These are phyloP conservation scores for Apis florea DNA, from an alignment of 1,140 invertebrate genomes.

Conservation along the genomic window DNA sequence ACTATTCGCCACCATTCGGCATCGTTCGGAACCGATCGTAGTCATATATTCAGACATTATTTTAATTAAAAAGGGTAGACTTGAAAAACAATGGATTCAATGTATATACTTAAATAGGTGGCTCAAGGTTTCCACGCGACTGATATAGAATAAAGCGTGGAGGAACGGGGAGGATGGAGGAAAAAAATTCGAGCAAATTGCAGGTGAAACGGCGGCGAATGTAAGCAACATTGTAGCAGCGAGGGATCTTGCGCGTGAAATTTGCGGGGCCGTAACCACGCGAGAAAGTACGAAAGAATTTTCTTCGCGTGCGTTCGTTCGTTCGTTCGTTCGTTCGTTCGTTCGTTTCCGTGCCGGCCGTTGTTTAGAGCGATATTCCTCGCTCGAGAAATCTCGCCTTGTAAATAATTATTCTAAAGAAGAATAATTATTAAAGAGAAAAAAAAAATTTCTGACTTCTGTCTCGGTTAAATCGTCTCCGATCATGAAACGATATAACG, in stretches of 20 bases:
- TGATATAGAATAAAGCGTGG: not conserved
- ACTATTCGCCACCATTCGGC: too few species aligned
- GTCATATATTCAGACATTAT: too few species aligned
- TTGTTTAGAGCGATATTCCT: not conserved
- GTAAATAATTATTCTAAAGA: constrained; percentile 9
- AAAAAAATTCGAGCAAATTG: not conserved
- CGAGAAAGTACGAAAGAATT: constrained; percentile 54
- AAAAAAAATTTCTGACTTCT: not conserved
- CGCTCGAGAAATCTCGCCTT: not conserved
- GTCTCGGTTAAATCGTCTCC: not conserved
- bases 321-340: constrained; percentile 43
- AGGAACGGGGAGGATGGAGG: not conserved
- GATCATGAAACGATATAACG: not conserved
- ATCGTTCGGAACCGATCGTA: too few species aligned
- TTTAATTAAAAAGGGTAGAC: too few species aligned
- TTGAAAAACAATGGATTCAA: too few species aligned
- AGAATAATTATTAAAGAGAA: too few species aligned
- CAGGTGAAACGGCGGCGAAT: not conserved
- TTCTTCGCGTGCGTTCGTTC: constrained; percentile 54
- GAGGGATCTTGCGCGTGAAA: not conserved
- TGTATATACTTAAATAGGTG: too few species aligned
- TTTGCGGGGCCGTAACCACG: constrained; percentile 4
- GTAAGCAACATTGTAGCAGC: not conserved
- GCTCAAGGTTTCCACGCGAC: not conserved
- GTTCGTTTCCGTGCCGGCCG: constrained; percentile 13